Evolutionary conservation across 37 sponge, comb jelly and placozoan species (phyloP).

Genomic region (Mnemiopsis leidyi): DNA sequence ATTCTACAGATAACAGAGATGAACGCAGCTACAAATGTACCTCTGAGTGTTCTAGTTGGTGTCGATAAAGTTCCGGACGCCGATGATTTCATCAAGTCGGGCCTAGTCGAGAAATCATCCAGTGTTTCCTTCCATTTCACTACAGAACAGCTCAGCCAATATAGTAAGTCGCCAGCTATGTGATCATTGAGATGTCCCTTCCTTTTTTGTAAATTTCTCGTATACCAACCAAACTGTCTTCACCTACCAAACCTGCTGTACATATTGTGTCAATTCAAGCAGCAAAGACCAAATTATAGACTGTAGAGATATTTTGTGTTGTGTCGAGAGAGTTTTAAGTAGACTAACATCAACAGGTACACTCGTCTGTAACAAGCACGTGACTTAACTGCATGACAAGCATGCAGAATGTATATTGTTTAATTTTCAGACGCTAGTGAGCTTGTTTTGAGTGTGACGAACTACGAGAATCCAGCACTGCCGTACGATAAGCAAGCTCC

Average conservation of each 20-base stretch:
- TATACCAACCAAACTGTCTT: no score
- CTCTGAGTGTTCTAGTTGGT: constrained; percentile 1
- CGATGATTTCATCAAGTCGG: neutral
- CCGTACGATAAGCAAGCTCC: constrained; percentile 31
- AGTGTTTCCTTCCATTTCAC: neutral
- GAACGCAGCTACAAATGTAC: neutral
- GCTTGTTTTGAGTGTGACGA: constrained; percentile 54
- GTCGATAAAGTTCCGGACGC: neutral
- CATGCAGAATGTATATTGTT: neutral
- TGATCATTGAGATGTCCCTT: no score
- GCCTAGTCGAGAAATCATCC: neutral
- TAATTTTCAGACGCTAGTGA: constrained; percentile 26
- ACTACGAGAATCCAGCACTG: constrained; percentile 43
- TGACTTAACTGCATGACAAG: constrained; percentile 3
- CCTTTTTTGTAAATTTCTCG: no score
- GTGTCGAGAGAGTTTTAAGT: no score
- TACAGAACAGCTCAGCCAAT: neutral
- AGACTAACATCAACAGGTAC: no score
- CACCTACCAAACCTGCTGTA: no score
- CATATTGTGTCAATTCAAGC: no score
- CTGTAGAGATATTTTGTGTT: no score
- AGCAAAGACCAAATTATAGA: no score
- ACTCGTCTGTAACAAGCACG: neutral
- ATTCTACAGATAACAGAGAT: constrained; percentile 10
- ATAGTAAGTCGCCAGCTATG: constrained; percentile 25